Evolutionary conservation across 2,797 vertebrate genomes (phyloP), one percentile per base, ranked within the genome.

Genomic region (Glyptemys insculpta): DNA sequence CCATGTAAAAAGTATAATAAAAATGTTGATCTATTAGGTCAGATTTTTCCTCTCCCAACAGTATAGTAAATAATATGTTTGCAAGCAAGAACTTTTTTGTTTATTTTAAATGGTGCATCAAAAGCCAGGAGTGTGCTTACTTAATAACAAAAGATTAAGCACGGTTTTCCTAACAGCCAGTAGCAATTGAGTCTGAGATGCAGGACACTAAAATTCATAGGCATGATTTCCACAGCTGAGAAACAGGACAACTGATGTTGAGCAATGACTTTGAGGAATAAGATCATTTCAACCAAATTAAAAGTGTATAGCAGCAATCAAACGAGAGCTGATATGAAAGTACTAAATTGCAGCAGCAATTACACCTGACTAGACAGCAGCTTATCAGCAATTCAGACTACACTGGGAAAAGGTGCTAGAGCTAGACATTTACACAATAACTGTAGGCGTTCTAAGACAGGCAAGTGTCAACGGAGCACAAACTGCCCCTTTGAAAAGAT

Each of bases 251-350:
- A 85, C 86, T 86, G 83, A 89, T 91, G 88, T 81, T 84, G 37
- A 78, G 81, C 68, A 56, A 93, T 95, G 82, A 89, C 81, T 72
- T 50, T 89, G 78, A 89, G 76, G 88, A 95, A 89, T 37, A 91
- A 89, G 72, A 88, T 53, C 25, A 74, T 87, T 79, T 87, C 72
- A 65, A 76, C 80, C 80, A 47, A 50, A 56, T 56, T 87, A 52
- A 76, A 57, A 89, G 79, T 57, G 81, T 53, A 87, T 74, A 91
- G 79, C 54, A 78, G 62, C 76, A 41, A 52, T 54, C 86, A 87
- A n/a, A 50, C n/a, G 87, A 81, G 83, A 86, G 25, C 81, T 27
- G 29, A 34, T 88, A 79, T 78, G 53, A 84, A 76, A 83, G 53
- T 50, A 88, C 41, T 87, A 87, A 57, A 85, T 49, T 57, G 34